Base-by-base conservation (phyloP, 1,140 invertebrate species). In the Bombus superbus region DNA sequence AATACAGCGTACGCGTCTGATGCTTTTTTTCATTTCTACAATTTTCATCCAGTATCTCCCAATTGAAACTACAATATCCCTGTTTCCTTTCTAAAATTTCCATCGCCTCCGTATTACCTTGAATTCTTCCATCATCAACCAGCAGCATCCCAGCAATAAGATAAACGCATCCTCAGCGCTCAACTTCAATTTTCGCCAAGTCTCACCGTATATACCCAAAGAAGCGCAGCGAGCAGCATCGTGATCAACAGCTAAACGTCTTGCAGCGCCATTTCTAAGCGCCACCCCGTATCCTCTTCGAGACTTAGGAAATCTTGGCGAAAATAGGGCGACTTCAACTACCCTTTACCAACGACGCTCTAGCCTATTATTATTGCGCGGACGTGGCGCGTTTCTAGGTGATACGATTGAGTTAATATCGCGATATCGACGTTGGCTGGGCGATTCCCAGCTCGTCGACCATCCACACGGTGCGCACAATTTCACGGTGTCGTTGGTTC, bases 331-430 rank as follows among this genome's bases (percentile, higher is more conserved):
- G 59, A 62, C 59, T 28, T 62, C 59, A 62, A 28, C 59, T 4
- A 5, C 10, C 28, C 1, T 62, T 62, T n/a, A n/a, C 28, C 59
- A 62, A 11, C 32, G 32, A 62, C 57, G 11, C 22, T 1, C 18
- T 6, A 13, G 6, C 4, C 13, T 25, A 47, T 47, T 64, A 40
- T 38, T 77, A 85, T 85, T 80, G 32, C 15, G 11, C 22, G 11
- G 28, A 57, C 28, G 82, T 22, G 13, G 38, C 13, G n/a, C 40
- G 57, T 40, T 59, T 35, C 35, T 76, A 84, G 64, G 40, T 44
- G 42, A n/a, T 68, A 80, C 53, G 66, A 53, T 68, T 40, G 47
- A 40, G 62, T 83, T 83, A 83, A 83, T 83, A 77, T 77, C 59
- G 57, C 44, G 22, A 78, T 78, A 59, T 53, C 74, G 44, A 13